Base-by-base conservation (phyloP, 2,888 invertebrate genomes). In the Drosophila buzzatii region DNA sequence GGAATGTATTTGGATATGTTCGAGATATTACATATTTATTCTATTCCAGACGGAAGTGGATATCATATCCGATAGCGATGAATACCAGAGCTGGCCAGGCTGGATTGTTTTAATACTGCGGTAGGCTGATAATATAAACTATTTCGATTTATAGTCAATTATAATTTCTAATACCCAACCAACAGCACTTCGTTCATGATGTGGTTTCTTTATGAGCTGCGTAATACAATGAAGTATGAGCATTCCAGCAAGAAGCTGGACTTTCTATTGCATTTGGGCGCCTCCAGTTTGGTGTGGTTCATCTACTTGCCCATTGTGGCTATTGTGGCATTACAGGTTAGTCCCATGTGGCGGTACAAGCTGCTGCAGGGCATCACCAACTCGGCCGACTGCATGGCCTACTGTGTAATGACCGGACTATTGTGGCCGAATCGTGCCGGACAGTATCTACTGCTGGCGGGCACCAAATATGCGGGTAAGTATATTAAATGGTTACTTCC, bases 21-120 rank as follows among this genome's bases (percentile, higher is more conserved):
- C 8, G 10, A 18, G 10, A 3, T 7, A 4, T 6, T 27, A 20
- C 0, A 33, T 27, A 23, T 37, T 31, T 0, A 44, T 74, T 73
- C 70, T 71, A 60, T 93, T 94, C 67, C 93, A 99, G 98, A 98
- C 97, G 70, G 99, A 98, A 94, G 97, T 99, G 45, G 98, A 99
- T 92, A 97, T 98, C 57, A 97, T 99, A 83, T 98, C 98, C 92
- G 99, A 99, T 92, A 97, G 98, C 62, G 99, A 99, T 91, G 98
- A 99, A 91, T 99, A 98, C 93, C 98, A 99, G 93, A 98, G 99
- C 0, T 98, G 98, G 98, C 99, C 99, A 0, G 99, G 99, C 7
- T 98, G 98, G 96, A 95, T 99, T 75, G 98, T 99, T 73, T 95
- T 99, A 1, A 95, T 96, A 35, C 95, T 99, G 79, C 94, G 93